Evolutionary conservation across 2,888 invertebrate genomes (phyloP), one percentile per base, ranked within the genome.

Genomic region (Eristalis arbustorum): DNA sequence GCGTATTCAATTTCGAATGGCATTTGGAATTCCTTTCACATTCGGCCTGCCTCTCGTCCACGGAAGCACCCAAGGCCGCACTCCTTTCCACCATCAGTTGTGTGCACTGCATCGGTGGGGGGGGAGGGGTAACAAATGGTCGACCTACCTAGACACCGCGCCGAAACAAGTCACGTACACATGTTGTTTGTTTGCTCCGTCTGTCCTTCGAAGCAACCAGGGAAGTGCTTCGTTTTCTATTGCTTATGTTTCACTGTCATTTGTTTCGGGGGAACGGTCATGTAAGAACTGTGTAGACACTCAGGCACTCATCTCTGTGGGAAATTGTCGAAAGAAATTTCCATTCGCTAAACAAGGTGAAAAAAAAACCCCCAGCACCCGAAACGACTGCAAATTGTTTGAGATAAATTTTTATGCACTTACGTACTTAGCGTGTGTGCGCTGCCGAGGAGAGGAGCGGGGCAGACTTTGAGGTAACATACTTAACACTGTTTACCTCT

Each of bases 1-100:
- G 82, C 42, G 85, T 87, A 87, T 87, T 87, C 85, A 87, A 87
- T 87, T 87, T 87, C 85, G 78, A 87, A 78, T 82, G 63, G 71
- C 74, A 87, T 82, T 87, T 87, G 62, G 82, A 82, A 87, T 87
- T 87, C 85, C 69, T 74, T 81, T 74, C 85, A 75, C 85, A 82
- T 68, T 23, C 28, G 62, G 61, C 22, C 34, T 63, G 42, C 18
- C 34, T 40, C 68, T 49, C 63, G 40, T 59, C 57, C 34, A 23
- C 23, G 5, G n/a, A 63, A 73, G 37, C 68, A 69, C 11, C 57
- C 57, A 23, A 40, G 22, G 61, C n/a, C n/a, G 56, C 42, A 42
- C 67, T 63, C 18, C n/a, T 22, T 28, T 34, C 40, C 67, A 25
- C 31, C 76, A 64, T 61, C 34, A 37, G 31, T 23, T 42, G 37